Percentiles rank a stretch among this genome's conserved stretches.
phyloP scores from a whole-genome alignment of 2,888 invertebrate species.

The Fabriciana adippe region DNA sequence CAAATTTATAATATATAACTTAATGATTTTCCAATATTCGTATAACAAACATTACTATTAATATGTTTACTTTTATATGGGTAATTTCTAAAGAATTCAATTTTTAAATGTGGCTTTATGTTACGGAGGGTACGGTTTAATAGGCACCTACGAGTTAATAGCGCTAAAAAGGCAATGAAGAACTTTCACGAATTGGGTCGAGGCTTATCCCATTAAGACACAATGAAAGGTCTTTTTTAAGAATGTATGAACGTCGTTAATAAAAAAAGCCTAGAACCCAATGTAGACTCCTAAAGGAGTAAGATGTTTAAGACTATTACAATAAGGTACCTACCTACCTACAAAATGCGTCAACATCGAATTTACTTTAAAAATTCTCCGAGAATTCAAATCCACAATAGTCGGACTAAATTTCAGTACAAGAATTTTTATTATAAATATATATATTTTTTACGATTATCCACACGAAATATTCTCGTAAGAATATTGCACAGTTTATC shows the following conservation, averaged over 20 bases:
- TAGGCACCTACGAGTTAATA: constrained; percentile 37
- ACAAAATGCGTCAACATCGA: constrained; percentile 40
- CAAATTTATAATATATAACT: constrained; percentile 15
- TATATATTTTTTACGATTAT: constrained; percentile 21
- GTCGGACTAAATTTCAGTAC: not conserved
- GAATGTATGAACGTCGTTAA: constrained; percentile 36
- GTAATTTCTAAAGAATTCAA: constrained; percentile 37
- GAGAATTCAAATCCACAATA: not conserved
- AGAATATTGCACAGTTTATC: constrained; percentile 72
- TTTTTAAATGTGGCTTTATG: constrained; percentile 6
- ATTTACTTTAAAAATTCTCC: constrained; percentile 7
- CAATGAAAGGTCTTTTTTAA: constrained; percentile 15
- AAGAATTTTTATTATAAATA: constrained; percentile 3
- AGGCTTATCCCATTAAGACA: constrained; percentile 39
- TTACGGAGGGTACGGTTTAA: constrained; percentile 38
- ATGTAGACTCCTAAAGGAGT: constrained; percentile 29
- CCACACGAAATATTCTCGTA: constrained; percentile 48
- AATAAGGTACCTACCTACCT: constrained; percentile 30
- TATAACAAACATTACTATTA: constrained; percentile 1
- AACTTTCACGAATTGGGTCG: constrained; percentile 35
- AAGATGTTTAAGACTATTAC: constrained; percentile 34
- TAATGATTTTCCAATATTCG: constrained; percentile 5
- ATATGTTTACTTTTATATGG: not conserved
- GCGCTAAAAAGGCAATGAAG: constrained; percentile 39
- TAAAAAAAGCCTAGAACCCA: constrained; percentile 39